Evolutionary conservation across 2,888 invertebrate genomes (phyloP), one percentile per base, ranked within the genome.

Genomic region (Petrolisthes cinctipes): DNA sequence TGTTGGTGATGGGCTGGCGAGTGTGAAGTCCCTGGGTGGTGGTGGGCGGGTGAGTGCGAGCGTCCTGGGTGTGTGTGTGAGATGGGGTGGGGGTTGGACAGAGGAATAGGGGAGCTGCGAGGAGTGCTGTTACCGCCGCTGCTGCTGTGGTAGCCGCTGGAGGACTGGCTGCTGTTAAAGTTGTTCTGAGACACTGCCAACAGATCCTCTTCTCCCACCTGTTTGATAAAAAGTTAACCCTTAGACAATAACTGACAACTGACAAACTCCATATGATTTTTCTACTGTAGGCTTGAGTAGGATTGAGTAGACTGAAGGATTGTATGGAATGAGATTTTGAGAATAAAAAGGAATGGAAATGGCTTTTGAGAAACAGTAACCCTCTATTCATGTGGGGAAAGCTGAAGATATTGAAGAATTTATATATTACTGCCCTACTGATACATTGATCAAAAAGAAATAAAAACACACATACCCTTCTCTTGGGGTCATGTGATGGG

Each of bases 61-160:
- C 51, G 66, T 68, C 83, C 4, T 82, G 83, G 23, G 76, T 51
- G 14, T 53, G 23, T 37, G 61, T 66, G 9, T 71, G 56, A 79
- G 20, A n/a, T 17, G 14, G 71, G n/a, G 4, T 71, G 71, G 14
- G 20, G n/a, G 17, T 71, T 17, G 20, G 71, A 20, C 4, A 79
- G 86, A 11, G 89, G 84, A 17, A 88, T 75, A 23, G 88, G 88
- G 3, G 90, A 88, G 66, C 85, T 90, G 71, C 88, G 86, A 0
- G 89, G 85, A 23, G 87, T 89, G 57, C 87, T 89, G 80, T 87
- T 89, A 71, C 82, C 89, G 17, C 88, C 88, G 73, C 88, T 89
- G 80, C 82, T 75, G 54, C 87, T 89, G n/a, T 89, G 89, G 37
- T 37, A 37, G 57, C 88, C 87, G 37, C 89, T 87, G 14, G 83